phyloP scores from a whole-genome alignment of 2,113 vertebrate genomes.

The Trichomycterus rosablanca region DNA sequence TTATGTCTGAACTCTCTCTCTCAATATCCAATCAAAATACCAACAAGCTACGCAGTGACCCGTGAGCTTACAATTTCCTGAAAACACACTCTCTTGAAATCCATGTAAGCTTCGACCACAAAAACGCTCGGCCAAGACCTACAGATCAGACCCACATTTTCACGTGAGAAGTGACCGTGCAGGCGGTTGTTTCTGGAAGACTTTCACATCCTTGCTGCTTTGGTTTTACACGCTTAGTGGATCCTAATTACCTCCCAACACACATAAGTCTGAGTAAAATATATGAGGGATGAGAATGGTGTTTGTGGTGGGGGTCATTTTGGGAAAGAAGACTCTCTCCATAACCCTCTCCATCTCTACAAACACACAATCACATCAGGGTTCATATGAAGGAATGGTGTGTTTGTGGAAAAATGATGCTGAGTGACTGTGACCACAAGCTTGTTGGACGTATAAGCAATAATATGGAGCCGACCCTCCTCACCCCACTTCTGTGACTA shows the following conservation, averaged over 20 bases:
- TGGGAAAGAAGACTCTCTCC: constrained; percentile 14
- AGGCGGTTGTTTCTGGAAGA: constrained; percentile 24
- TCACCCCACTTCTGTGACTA: too few relatives aligned
- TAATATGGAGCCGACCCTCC: too few relatives aligned
- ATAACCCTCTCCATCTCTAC: background rate
- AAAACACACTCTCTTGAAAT: constrained; percentile 35
- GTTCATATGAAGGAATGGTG: too few relatives aligned
- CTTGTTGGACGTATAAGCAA: too few relatives aligned
- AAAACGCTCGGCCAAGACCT: constrained; percentile 14
- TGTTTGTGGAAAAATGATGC: too few relatives aligned
- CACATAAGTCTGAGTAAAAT: constrained; percentile 11
- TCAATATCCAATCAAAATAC: constrained; percentile 31
- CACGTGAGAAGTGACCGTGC: constrained; percentile 9
- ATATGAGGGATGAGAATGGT: background rate
- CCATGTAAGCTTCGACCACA: constrained; percentile 35
- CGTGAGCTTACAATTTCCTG: constrained; percentile 42
- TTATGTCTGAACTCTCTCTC: constrained; percentile 17
- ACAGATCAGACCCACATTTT: constrained; percentile 11
- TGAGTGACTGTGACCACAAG: too few relatives aligned
- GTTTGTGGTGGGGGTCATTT: background rate
- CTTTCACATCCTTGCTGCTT: constrained; percentile 23
- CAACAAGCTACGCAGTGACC: constrained; percentile 16
- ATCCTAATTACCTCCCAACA: background rate
- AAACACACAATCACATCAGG: constrained; percentile 3
- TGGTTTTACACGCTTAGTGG: constrained; percentile 24